Conservation (phyloP, 2,797 vertebrate genomes). For the Anas capensis region DNA sequence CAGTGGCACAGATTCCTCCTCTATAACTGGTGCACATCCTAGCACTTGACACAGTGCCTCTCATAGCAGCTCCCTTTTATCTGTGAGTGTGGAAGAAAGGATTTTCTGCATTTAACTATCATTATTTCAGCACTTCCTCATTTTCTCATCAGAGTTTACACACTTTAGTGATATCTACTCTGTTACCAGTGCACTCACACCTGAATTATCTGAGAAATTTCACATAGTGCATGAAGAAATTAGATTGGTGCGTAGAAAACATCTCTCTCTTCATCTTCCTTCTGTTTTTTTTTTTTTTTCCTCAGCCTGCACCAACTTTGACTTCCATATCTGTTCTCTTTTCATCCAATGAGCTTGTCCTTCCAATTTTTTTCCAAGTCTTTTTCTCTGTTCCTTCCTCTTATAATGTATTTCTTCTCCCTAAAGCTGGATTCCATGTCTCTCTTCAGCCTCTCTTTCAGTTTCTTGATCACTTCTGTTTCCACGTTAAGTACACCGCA, state of each 20-base stretch:
- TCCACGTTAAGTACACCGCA: not conserved
- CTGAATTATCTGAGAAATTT: not conserved
- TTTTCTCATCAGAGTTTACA: not conserved
- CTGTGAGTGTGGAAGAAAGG: not conserved
- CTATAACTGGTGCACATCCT: not conserved
- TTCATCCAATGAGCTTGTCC: not conserved
- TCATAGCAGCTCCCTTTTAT: not conserved
- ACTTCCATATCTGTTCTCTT: not conserved
- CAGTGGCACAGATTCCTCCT: not conserved
- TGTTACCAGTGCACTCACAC: not conserved
- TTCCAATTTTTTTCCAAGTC: not conserved
- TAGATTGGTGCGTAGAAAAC: not conserved
- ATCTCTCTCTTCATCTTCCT: not conserved
- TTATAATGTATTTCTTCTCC: not conserved
- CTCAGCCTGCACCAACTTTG: not conserved
- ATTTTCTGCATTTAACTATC: not conserved
- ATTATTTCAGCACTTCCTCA: not conserved
- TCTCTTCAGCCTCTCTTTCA: not conserved
- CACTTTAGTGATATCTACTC: not conserved
- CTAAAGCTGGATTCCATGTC: accelerated
- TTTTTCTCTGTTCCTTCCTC: not conserved
- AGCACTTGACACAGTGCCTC: not conserved
- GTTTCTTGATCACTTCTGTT: not conserved
- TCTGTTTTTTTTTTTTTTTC: not conserved
- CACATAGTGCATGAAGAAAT: not conserved